Evolutionary conservation across 2,888 invertebrate species (phyloP).

Genomic region (Eurytoma adleriae): DNA sequence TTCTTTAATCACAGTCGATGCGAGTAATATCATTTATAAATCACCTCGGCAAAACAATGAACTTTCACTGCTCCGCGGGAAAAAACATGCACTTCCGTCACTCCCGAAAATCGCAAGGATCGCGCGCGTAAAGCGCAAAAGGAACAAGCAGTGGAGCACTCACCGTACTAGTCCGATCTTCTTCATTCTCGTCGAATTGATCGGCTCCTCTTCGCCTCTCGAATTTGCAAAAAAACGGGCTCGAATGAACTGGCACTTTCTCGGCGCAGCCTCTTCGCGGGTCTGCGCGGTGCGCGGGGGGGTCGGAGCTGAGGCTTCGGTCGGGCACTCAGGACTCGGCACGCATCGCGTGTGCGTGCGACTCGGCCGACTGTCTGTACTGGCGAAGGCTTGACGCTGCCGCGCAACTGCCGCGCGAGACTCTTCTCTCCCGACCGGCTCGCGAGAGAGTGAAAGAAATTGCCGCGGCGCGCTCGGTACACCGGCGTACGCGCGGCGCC

Average conservation of each 20-base stretch:
- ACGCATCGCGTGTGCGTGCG: slow-evolving; percentile 27
- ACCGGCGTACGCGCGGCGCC: not conserved
- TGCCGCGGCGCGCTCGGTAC: slow-evolving; percentile 6
- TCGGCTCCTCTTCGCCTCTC: slow-evolving; percentile 39
- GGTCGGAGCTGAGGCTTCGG: too few relatives aligned
- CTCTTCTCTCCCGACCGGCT: slow-evolving; percentile 22
- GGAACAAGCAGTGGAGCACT: slow-evolving; percentile 52
- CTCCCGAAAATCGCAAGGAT: not conserved
- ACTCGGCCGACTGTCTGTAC: not conserved
- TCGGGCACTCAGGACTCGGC: slow-evolving; percentile 25
- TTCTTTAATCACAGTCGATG: slow-evolving; percentile 1
- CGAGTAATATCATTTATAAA: slow-evolving; percentile 9
- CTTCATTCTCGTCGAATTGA: slow-evolving; percentile 64
- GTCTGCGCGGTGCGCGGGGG: not conserved
- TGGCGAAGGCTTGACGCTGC: not conserved
- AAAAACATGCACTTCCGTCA: not conserved
- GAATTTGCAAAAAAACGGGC: not conserved
- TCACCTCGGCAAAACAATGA: not conserved
- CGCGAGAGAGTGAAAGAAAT: slow-evolving; percentile 42
- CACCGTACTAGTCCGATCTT: slow-evolving; percentile 65
- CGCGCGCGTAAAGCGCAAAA: not conserved
- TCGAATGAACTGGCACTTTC: slow-evolving; percentile 6
- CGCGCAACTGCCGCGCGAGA: not conserved
- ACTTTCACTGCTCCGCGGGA: too few relatives aligned
- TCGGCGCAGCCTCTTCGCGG: not conserved